Evolutionary conservation across 2,113 vertebrate genomes (phyloP).

Genomic region (Plecturocebus donacophilus): DNA sequence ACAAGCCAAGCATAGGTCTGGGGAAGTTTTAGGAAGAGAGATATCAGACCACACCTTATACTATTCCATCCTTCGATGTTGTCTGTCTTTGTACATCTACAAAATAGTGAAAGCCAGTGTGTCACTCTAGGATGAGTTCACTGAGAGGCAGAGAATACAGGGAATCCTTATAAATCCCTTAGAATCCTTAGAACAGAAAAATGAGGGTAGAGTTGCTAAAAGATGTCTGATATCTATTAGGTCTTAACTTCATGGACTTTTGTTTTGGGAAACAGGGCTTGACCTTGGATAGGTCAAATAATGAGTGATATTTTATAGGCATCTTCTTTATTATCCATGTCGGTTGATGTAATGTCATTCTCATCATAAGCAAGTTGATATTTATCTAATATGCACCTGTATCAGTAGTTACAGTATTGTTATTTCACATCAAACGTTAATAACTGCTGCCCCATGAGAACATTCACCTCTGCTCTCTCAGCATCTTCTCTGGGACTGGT

Average conservation of each 20-base stretch:
- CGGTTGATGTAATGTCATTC: background rate
- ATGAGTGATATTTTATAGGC: background rate
- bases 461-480: background rate
- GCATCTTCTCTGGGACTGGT: background rate
- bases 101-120: background rate
- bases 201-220: background rate
- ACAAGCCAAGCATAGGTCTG: background rate
- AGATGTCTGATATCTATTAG: background rate
- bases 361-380: background rate
- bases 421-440: background rate
- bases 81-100: background rate
- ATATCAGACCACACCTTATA: background rate
- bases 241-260: background rate
- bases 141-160: background rate
- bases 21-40: background rate
- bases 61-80: background rate
- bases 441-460: background rate
- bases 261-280: conserved; percentile 5
- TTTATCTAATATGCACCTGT: background rate
- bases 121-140: background rate
- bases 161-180: background rate
- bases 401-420: background rate
- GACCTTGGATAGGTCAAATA: background rate
- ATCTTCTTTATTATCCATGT: background rate
- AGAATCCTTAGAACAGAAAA: background rate